Conservation (phyloP, 2,888 invertebrate species). For the Phania funesta region DNA sequence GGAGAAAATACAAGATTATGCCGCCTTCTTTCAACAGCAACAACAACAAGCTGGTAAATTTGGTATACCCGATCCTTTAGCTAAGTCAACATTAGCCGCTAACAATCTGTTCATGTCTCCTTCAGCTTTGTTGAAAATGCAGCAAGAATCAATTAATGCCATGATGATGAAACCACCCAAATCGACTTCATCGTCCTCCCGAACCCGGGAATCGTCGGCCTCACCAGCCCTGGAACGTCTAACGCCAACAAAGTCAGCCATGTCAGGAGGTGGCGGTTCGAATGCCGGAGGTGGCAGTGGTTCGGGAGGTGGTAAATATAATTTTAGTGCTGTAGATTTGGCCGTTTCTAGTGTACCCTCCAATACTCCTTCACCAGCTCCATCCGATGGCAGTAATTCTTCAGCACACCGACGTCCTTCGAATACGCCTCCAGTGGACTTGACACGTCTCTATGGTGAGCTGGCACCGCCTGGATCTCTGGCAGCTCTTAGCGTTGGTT, state of each 20-base stretch:
- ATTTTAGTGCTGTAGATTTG: constrained; percentile 80
- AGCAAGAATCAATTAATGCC: constrained; percentile 81
- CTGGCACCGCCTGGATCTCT: constrained; percentile 74
- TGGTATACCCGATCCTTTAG: constrained; percentile 87
- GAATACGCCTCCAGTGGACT: constrained; percentile 78
- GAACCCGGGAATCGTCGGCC: constrained; percentile 79
- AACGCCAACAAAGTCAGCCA: constrained; percentile 76
- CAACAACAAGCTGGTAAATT: constrained; percentile 79
- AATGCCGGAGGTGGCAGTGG: constrained; percentile 69
- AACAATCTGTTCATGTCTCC: constrained; percentile 90
- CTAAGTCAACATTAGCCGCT: constrained; percentile 87
- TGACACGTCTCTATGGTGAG: constrained; percentile 78
- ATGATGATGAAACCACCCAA: constrained; percentile 83
- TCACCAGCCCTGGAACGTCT: constrained; percentile 78
- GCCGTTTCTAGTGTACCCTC: constrained; percentile 80
- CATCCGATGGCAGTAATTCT: constrained; percentile 77
- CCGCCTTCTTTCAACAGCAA: constrained; percentile 81
- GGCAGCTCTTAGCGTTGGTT: constrained; percentile 64
- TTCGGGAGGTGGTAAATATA: constrained; percentile 75
- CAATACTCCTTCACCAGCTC: constrained; percentile 77
- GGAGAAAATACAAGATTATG: constrained; percentile 82
- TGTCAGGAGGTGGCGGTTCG: constrained; percentile 68
- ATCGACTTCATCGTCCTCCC: constrained; percentile 77
- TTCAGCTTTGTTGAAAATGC: constrained; percentile 86
- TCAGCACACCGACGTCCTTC: constrained; percentile 76